These are phyloP conservation scores for Neomicropteryx cornuta DNA, from an alignment of 1,140 invertebrate genomes.

Conservation along the genomic window DNA sequence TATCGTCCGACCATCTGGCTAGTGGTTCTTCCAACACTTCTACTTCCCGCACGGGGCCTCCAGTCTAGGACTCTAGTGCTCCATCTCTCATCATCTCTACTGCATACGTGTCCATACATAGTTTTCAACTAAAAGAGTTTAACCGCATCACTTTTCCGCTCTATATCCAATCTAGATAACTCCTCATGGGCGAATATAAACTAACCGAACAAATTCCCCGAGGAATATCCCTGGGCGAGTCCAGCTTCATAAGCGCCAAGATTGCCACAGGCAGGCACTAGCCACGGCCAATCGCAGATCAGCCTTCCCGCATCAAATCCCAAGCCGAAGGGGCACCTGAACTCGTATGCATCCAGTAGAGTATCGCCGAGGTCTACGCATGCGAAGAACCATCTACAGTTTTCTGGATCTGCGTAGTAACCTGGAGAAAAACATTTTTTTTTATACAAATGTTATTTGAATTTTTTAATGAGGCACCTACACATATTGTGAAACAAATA, in stretches of 20 bases:
- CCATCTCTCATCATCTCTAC: no score
- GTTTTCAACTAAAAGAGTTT: no score
- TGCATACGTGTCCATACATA: no score
- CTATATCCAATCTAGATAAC: background rate
- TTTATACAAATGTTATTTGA: slow-evolving; percentile 17
- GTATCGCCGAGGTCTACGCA: slow-evolving; percentile 63
- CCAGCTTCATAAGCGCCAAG: slow-evolving; percentile 36
- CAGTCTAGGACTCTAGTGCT: no score
- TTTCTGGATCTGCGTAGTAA: slow-evolving; percentile 69
- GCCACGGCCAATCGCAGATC: slow-evolving; percentile 74
- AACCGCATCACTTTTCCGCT: no score
- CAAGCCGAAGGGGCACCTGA: slow-evolving; percentile 71
- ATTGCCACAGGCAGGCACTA: slow-evolving; percentile 54
- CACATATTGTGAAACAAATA: no score
- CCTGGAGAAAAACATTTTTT: slow-evolving; percentile 34
- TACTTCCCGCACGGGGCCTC: no score
- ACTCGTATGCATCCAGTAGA: slow-evolving; percentile 64
- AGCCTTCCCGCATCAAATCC: slow-evolving; percentile 63
- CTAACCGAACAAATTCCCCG: slow-evolving; percentile 17
- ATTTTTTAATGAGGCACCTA: no score
- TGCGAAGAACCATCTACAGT: slow-evolving; percentile 79
- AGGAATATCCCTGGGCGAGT: slow-evolving; percentile 31
- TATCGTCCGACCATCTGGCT: no score
- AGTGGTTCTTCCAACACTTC: no score
- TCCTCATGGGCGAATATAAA: background rate